Evolutionary conservation across 2,797 vertebrate species (phyloP).

Genomic region (Sebastes diploproa): DNA sequence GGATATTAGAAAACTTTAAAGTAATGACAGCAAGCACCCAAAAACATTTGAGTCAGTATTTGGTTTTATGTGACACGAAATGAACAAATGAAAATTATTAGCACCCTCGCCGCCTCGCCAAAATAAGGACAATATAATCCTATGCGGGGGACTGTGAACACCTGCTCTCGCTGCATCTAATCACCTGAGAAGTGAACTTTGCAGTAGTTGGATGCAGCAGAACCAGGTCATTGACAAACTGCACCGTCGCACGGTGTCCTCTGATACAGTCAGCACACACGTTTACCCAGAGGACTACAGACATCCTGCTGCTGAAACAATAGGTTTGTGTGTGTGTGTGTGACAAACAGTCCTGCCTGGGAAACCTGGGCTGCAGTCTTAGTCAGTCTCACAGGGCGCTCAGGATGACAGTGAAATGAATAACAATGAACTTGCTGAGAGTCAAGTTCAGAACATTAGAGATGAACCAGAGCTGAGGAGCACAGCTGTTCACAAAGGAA

Average conservation of each 20-base stretch:
- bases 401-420: conserved; percentile 73
- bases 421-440: conserved; percentile 74
- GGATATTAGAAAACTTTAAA: conserved; percentile 5
- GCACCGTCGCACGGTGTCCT: conserved; percentile 58
- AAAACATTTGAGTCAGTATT: not conserved
- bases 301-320: conserved; percentile 63
- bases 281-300: conserved; percentile 60
- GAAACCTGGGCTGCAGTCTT: conserved; percentile 48
- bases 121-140: conserved; percentile 10
- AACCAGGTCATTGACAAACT: conserved; percentile 70
- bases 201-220: conserved; percentile 25
- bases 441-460: conserved; percentile 66
- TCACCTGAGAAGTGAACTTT: conserved; percentile 61
- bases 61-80: conserved; percentile 13
- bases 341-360: conserved; percentile 48
- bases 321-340: conserved; percentile 45
- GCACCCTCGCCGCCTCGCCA: not conserved
- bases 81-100: not conserved
- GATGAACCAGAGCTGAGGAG: conserved; percentile 47
- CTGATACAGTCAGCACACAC: conserved; percentile 60
- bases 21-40: not conserved
- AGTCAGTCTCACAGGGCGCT: conserved; percentile 57
- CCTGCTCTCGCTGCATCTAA: conserved; percentile 3
- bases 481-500: conserved; percentile 28
- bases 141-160: not conserved